Evolutionary conservation across 2,113 vertebrate genomes (phyloP).

Genomic region (Eurypyga helias): DNA sequence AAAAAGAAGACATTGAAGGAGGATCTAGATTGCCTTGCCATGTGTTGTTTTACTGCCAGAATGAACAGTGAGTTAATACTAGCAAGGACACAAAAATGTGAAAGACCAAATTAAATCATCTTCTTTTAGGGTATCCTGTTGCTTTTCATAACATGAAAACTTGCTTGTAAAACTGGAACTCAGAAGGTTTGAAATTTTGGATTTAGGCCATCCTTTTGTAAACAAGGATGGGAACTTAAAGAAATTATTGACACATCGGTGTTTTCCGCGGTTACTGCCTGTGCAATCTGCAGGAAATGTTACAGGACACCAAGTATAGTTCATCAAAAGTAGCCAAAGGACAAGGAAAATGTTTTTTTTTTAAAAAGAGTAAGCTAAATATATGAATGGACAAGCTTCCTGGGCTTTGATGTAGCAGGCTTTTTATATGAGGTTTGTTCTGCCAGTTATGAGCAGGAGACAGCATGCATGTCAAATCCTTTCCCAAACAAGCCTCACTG

Average conservation of each 20-base stretch:
- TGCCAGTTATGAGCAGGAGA: constrained; percentile 21
- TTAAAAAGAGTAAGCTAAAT: background rate
- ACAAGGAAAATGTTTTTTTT: background rate
- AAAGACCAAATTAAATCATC: background rate
- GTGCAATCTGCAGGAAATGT: background rate
- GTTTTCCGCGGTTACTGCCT: background rate
- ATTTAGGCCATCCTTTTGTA: background rate
- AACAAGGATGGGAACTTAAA: background rate
- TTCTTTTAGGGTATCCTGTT: background rate
- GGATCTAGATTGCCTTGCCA: background rate
- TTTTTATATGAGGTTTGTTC: constrained; percentile 41
- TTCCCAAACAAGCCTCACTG: constrained; percentile 46
- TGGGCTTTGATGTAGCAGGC: constrained; percentile 35
- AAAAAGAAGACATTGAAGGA: background rate
- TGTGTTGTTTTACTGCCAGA: background rate
- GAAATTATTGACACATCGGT: background rate
- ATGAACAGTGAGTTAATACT: background rate
- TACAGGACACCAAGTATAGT: background rate
- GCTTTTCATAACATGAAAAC: background rate
- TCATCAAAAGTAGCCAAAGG: background rate
- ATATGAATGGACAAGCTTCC: background rate
- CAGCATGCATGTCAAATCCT: constrained; percentile 42
- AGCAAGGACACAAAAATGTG: background rate
- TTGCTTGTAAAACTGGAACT: background rate
- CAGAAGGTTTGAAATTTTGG: background rate